Evolutionary conservation across 1,140 invertebrate genomes (phyloP).

Genomic region (Leucophenga varia): DNA sequence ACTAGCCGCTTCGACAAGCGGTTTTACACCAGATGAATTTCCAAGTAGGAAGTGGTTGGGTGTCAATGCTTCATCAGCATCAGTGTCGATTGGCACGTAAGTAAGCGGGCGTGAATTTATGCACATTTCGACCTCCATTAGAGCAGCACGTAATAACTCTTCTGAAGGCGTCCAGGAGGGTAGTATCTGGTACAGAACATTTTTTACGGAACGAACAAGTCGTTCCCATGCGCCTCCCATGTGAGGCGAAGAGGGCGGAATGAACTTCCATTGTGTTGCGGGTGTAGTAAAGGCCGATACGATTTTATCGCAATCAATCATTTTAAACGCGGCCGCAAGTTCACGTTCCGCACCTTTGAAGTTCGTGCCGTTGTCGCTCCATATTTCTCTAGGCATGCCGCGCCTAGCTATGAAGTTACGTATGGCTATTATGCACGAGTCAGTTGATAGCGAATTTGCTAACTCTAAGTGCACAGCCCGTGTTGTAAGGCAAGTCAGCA

Average conservation of each 20-base stretch:
- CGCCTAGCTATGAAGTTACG: slow-evolving; percentile 53
- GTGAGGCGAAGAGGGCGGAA: slow-evolving; percentile 48
- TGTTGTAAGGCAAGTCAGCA: slow-evolving; percentile 53
- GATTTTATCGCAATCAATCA: neutral
- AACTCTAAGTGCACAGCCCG: slow-evolving; percentile 58
- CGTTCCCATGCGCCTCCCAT: slow-evolving; percentile 56
- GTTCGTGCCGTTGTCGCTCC: slow-evolving; percentile 54
- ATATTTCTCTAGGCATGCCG: slow-evolving; percentile 34
- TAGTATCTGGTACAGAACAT: slow-evolving; percentile 23
- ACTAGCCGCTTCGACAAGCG: slow-evolving; percentile 10
- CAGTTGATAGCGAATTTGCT: slow-evolving; percentile 39
- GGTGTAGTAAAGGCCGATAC: neutral
- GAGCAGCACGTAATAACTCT: slow-evolving; percentile 9
- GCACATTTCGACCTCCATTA: slow-evolving; percentile 15
- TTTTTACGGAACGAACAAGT: slow-evolving; percentile 46
- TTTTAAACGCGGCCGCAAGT: neutral
- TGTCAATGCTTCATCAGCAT: slow-evolving; percentile 30
- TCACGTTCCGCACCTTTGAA: slow-evolving; percentile 39
- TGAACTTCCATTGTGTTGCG: slow-evolving; percentile 49
- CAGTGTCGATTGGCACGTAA: slow-evolving; percentile 29
- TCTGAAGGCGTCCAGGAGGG: neutral
- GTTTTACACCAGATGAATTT: slow-evolving; percentile 14
- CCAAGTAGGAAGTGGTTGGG: slow-evolving; percentile 45
- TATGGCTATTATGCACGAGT: slow-evolving; percentile 48
- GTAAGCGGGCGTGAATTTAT: slow-evolving; percentile 28